A percentile compares a stretch with the other conserved stretches of the same genome.
Conservation (phyloP, 2,797 vertebrate species). For the Phalloptychus januarius region DNA sequence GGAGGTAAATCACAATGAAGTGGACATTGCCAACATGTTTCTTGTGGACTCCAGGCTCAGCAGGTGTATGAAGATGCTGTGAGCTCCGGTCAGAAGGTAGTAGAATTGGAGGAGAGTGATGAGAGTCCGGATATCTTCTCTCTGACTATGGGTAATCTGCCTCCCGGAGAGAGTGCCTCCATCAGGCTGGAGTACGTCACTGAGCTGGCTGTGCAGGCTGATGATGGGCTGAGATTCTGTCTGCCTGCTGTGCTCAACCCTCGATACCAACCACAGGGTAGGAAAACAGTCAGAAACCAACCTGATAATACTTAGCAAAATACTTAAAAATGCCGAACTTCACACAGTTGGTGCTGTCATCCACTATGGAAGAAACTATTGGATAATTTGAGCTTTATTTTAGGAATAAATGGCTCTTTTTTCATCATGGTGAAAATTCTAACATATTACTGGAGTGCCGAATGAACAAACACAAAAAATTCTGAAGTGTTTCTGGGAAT, state of each 20-base stretch:
- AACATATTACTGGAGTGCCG: background rate
- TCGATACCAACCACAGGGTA: conserved; percentile 10
- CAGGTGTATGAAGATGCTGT: conserved; percentile 74
- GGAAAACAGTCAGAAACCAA: background rate
- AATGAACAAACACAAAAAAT: background rate
- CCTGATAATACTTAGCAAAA: background rate
- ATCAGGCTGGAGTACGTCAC: conserved; percentile 83
- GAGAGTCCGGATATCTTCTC: conserved; percentile 80
- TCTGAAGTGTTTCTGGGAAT: background rate
- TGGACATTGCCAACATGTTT: background rate
- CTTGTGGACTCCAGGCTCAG: conserved; percentile 60
- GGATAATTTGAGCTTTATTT: background rate
- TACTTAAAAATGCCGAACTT: background rate
- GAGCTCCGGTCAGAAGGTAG: conserved; percentile 77
- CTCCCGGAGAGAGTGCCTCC: conserved; percentile 78
- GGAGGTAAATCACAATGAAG: background rate
- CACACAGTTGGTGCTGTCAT: background rate
- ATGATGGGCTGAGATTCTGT: conserved; percentile 81
- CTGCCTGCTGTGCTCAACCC: conserved; percentile 72
- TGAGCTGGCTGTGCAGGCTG: conserved; percentile 83
- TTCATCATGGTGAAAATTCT: background rate
- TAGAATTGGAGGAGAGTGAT: conserved; percentile 82
- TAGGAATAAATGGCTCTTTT: background rate
- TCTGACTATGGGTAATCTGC: conserved; percentile 80
- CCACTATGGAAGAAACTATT: background rate